phyloP scores from a whole-genome alignment of 2,797 vertebrate genomes.

The Pterois miles region DNA sequence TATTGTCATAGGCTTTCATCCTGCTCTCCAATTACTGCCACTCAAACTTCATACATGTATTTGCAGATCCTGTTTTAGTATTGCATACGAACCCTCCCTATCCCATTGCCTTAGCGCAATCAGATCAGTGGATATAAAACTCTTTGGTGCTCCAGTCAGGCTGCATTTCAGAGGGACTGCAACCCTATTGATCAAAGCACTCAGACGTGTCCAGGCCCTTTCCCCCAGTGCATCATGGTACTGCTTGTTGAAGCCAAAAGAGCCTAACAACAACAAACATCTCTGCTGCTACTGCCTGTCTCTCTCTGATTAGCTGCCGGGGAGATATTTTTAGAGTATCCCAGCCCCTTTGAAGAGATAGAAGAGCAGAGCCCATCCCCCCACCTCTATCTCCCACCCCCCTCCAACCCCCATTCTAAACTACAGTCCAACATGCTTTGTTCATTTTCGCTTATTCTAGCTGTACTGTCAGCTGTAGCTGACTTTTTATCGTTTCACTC shows the following conservation, averaged over 20 bases:
- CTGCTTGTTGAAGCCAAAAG: conserved; percentile 73
- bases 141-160: conserved; percentile 65
- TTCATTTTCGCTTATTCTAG: conserved; percentile 58
- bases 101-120: conserved; percentile 48
- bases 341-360: conserved; percentile 74
- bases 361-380: conserved; percentile 47
- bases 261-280: conserved; percentile 78
- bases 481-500: conserved; percentile 47
- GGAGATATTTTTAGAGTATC: conserved; percentile 80
- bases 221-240: conserved; percentile 70
- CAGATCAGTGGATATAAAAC: conserved; percentile 65
- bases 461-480: conserved; percentile 37
- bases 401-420: conserved; percentile 36
- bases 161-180: conserved; percentile 71
- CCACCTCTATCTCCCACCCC: conserved; percentile 21
- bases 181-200: conserved; percentile 77
- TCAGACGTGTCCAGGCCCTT: conserved; percentile 70
- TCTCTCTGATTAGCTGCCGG: conserved; percentile 72
- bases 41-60: conserved; percentile 57
- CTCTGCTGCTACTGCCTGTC: conserved; percentile 67
- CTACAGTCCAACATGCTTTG: conserved; percentile 60
- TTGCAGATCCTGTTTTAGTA: conserved; percentile 35
- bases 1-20: conserved; percentile 59
- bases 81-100: conserved; percentile 37
- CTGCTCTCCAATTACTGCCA: conserved; percentile 68